Percentiles rank a stretch among this genome's conserved stretches.
These are phyloP conservation scores for Matsumurasca onukii DNA, from an alignment of 1,140 invertebrate genomes.

Conservation along the genomic window DNA sequence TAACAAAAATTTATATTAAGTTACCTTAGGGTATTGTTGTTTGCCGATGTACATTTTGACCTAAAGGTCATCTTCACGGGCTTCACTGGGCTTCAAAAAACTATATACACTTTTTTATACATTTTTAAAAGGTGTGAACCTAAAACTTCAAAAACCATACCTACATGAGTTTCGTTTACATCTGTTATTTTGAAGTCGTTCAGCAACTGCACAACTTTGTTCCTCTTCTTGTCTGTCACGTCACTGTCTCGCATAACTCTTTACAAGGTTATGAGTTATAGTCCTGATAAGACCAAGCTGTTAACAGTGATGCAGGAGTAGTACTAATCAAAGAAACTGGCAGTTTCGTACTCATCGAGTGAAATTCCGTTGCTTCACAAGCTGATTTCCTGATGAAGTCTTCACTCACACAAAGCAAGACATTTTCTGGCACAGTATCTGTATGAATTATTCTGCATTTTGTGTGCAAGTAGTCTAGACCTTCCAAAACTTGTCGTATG, in stretches of 20 bases:
- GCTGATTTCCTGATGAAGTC: conserved; percentile 85
- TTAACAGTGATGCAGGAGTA: too few relatives aligned
- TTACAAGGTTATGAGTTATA: too few relatives aligned
- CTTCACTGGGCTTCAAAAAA: too few relatives aligned
- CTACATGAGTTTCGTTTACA: conserved; percentile 89
- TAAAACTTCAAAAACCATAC: conserved; percentile 99
- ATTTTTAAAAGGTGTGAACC: conserved; percentile 96
- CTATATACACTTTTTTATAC: too few relatives aligned
- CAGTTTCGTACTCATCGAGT: conserved; percentile 85
- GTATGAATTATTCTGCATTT: conserved; percentile 99
- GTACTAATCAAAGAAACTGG: conserved; percentile 89
- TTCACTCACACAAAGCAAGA: conserved; percentile 88
- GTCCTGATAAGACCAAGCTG: too few relatives aligned
- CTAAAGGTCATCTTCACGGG: too few relatives aligned
- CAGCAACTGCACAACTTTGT: conserved; percentile 94
- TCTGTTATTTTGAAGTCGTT: conserved; percentile 98
- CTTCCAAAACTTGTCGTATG: conserved; percentile 94
- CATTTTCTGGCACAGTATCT: conserved; percentile 99
- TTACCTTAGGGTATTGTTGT: too few relatives aligned
- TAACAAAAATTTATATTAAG: too few relatives aligned
- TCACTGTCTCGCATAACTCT: conserved; percentile 92
- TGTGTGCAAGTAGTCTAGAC: conserved; percentile 93
- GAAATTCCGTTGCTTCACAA: conserved; percentile 84
- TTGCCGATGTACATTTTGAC: too few relatives aligned
- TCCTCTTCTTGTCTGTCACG: conserved; percentile 82